phyloP scores from a whole-genome alignment of 2,113 vertebrate species.

The Aythya baeri region DNA sequence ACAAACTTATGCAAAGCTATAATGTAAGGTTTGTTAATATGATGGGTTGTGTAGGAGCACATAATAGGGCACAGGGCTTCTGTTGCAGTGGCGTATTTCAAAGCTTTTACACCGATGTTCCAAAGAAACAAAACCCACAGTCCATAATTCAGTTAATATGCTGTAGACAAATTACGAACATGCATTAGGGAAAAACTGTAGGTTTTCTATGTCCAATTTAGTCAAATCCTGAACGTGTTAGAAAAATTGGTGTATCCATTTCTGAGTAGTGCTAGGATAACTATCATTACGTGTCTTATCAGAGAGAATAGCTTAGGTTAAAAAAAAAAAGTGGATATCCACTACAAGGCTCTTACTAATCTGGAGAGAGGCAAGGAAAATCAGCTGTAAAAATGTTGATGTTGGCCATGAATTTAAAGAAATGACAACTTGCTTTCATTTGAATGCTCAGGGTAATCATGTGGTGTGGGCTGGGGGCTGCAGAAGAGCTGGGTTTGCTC shows the following conservation, averaged over 20 bases:
- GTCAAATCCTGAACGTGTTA: background rate
- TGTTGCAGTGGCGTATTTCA: background rate
- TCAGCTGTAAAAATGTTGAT: background rate
- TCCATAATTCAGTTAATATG: background rate
- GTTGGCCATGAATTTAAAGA: background rate
- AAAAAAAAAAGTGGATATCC: background rate
- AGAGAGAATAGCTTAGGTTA: background rate
- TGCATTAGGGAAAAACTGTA: background rate
- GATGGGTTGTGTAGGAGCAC: background rate
- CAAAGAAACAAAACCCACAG: background rate
- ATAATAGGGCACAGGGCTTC: background rate
- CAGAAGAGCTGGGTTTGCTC: background rate
- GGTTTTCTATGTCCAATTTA: background rate
- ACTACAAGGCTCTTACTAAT: background rate
- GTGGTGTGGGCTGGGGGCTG: background rate
- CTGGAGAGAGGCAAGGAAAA: background rate
- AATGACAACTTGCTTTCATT: background rate
- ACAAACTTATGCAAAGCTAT: background rate
- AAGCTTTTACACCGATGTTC: background rate
- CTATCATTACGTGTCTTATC: background rate
- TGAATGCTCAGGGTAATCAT: background rate
- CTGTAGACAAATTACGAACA: background rate
- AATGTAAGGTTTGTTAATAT: background rate
- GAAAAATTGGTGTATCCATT: accelerated
- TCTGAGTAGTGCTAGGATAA: background rate